Conservation (phyloP, 2,888 invertebrate species). For the Orchesella flavescens region DNA sequence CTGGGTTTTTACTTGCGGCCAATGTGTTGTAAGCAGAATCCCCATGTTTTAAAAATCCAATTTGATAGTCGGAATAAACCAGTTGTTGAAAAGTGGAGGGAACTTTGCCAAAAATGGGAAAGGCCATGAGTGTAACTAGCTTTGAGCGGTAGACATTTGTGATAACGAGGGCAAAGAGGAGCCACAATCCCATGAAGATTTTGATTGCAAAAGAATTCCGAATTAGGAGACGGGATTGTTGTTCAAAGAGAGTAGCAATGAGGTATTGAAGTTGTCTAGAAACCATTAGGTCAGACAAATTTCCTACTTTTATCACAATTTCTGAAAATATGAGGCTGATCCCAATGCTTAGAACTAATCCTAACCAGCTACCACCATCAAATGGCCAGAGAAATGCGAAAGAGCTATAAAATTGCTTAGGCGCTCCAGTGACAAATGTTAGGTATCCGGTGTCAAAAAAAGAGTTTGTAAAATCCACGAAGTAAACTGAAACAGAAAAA, state of each 20-base stretch:
- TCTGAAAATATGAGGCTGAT: constrained; percentile 30
- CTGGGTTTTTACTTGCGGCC: constrained; percentile 28
- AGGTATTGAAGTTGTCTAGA: constrained; percentile 15
- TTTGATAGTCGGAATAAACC: not conserved
- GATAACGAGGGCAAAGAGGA: constrained; percentile 33
- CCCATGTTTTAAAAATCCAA: constrained; percentile 49
- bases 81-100: constrained; percentile 20
- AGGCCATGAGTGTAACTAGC: constrained; percentile 30
- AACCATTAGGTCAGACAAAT: too few species aligned
- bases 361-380: constrained; percentile 34
- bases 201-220: too few species aligned
- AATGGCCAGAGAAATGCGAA: constrained; percentile 45
- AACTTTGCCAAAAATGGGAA: constrained; percentile 25
- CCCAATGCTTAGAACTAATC: not conserved
- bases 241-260: constrained; percentile 26
- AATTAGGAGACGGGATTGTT: too few species aligned
- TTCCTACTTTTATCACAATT: not conserved
- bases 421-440: constrained; percentile 52
- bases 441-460: constrained; percentile 48
- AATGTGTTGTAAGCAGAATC: constrained; percentile 42
- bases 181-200: constrained; percentile 31
- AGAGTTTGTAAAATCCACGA: constrained; percentile 39
- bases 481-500: not conserved
- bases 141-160: constrained; percentile 48
- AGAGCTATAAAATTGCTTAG: constrained; percentile 23